Percentiles rank a stretch among this genome's conserved stretches.
These are phyloP conservation scores for Ellobium chinense DNA, from an alignment of 2,888 invertebrate genomes.

Conservation along the genomic window DNA sequence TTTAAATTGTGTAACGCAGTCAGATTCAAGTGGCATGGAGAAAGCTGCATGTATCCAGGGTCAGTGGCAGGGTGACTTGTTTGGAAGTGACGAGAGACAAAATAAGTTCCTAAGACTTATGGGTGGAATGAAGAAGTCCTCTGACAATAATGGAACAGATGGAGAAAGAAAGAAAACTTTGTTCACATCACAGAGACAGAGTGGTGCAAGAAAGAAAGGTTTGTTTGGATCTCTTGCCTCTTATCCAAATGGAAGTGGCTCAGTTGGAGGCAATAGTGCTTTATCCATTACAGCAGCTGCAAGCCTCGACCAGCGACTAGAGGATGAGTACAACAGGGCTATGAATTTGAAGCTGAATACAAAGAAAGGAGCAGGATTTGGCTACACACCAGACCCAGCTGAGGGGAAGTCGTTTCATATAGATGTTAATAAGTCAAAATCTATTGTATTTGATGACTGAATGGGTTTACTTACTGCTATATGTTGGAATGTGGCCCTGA, in stretches of 20 bases:
- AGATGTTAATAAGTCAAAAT: conserved; percentile 60
- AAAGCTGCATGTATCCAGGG: conserved; percentile 48
- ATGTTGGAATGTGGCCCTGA: no score
- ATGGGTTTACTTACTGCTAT: neutral
- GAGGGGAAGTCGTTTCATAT: conserved; percentile 69
- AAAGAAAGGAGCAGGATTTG: conserved; percentile 64
- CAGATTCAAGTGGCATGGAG: neutral
- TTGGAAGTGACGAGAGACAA: conserved; percentile 60
- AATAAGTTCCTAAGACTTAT: conserved; percentile 67
- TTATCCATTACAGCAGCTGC: conserved; percentile 36
- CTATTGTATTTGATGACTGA: conserved; percentile 64
- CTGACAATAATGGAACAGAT: neutral
- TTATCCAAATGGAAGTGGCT: neutral
- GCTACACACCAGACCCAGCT: conserved; percentile 62
- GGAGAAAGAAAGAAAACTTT: neutral
- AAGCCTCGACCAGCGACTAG: conserved; percentile 57
- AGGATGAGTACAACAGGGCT: conserved; percentile 64
- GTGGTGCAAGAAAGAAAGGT: conserved; percentile 37
- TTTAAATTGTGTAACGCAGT: no score
- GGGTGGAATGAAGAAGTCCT: conserved; percentile 63
- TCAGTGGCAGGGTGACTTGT: conserved; percentile 63
- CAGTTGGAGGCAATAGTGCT: conserved; percentile 20
- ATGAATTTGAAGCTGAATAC: conserved; percentile 55
- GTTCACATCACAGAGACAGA: neutral
- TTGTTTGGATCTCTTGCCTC: conserved; percentile 45